Percentiles rank a stretch among this genome's conserved stretches.
These are phyloP conservation scores for Falco columbarius DNA, from an alignment of 2,797 vertebrate species.

Conservation along the genomic window DNA sequence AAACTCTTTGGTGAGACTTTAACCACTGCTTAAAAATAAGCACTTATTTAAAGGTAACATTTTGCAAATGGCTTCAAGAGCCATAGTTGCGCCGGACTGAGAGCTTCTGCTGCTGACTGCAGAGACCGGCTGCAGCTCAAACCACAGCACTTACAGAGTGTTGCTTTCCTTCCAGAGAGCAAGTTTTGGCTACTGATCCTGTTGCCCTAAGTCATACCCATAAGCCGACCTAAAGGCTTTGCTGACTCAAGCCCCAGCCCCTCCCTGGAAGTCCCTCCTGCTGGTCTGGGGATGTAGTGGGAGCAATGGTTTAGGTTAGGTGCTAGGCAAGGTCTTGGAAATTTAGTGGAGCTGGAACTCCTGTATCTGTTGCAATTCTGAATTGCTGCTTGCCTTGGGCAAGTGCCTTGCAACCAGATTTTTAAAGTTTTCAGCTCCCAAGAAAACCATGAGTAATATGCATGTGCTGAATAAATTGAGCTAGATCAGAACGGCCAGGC, in stretches of 20 bases:
- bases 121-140: accelerated
- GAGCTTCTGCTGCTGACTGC: neutral
- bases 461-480: accelerated
- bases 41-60: neutral
- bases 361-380: accelerated
- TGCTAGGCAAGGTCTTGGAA: accelerated
- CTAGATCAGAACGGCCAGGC: accelerated
- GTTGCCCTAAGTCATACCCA: neutral
- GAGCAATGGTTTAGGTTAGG: no score
- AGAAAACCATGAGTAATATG: accelerated
- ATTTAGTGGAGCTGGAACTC: neutral
- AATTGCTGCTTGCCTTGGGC: neutral
- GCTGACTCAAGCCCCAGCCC: neutral
- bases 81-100: neutral
- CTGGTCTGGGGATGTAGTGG: accelerated
- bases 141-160: neutral
- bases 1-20: neutral
- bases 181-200: accelerated
- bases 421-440: neutral
- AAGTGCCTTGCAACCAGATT: neutral
- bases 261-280: neutral
- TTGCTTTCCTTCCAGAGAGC: neutral
- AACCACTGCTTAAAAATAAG: neutral
- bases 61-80: neutral
- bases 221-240: neutral